phyloP scores from a whole-genome alignment of 37 sponge, comb jelly and placozoan genomes.

The Bolinopsis microptera region DNA sequence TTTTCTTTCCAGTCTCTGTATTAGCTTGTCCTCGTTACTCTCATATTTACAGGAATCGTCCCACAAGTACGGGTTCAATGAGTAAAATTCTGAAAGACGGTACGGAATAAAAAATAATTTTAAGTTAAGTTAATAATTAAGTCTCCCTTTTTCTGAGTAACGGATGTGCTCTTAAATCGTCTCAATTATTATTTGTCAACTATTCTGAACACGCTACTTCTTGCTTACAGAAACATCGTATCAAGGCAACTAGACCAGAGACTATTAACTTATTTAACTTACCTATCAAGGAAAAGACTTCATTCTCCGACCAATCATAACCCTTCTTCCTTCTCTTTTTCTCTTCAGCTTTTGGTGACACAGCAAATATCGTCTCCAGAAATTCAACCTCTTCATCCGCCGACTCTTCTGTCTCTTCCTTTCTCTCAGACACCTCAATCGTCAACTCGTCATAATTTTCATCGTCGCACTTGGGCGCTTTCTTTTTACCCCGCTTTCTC shows the following conservation, averaged over 20 bases:
- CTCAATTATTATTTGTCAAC: no score
- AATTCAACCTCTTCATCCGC: background rate
- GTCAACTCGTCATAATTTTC: background rate
- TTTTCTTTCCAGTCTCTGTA: conserved; percentile 19
- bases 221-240: no score
- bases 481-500: background rate
- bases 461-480: background rate
- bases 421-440: background rate
- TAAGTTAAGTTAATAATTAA: no score
- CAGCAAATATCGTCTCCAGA: background rate
- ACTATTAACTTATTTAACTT: no score
- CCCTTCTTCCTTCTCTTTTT: background rate
- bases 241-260: no score
- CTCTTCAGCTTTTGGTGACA: background rate
- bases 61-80: conserved; percentile 21
- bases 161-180: no score
- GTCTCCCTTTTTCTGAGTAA: no score
- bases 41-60: background rate
- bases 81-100: conserved; percentile 13
- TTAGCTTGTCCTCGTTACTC: background rate
- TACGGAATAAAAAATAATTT: no score
- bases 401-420: background rate
- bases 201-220: no score
- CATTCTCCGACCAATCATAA: conserved; percentile 33
- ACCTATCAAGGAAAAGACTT: conserved; percentile 3